phyloP scores from a whole-genome alignment of 2,797 vertebrate genomes.

The Acanthopagrus latus region DNA sequence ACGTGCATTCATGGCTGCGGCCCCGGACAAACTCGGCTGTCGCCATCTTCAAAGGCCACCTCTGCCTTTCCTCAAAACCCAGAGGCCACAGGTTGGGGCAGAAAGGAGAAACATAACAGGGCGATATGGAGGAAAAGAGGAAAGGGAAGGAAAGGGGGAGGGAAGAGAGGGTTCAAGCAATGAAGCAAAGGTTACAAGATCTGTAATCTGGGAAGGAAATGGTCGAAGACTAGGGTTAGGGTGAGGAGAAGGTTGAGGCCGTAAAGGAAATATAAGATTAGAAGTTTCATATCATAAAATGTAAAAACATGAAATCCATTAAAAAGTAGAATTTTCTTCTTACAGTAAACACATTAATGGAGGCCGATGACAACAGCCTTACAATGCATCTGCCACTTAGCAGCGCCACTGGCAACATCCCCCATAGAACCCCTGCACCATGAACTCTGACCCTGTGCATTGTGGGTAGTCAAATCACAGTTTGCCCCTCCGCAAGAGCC shows the following conservation, averaged over 20 bases:
- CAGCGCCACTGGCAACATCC: slow-evolving; percentile 33
- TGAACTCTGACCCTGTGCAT: slow-evolving; percentile 73
- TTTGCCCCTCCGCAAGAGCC: slow-evolving; percentile 59
- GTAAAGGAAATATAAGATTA: slow-evolving; percentile 1
- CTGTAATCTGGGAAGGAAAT: slow-evolving; percentile 72
- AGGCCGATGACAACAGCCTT: slow-evolving; percentile 40
- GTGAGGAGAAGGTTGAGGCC: slow-evolving; percentile 22
- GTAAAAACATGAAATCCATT: background rate
- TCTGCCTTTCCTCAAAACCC: slow-evolving; percentile 85
- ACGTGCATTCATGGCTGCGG: slow-evolving; percentile 78
- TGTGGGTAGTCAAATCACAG: slow-evolving; percentile 71
- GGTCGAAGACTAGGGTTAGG: slow-evolving; percentile 42
- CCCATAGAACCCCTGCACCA: slow-evolving; percentile 58
- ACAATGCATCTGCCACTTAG: slow-evolving; percentile 40
- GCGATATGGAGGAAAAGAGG: slow-evolving; percentile 50
- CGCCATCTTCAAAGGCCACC: slow-evolving; percentile 82
- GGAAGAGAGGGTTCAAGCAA: slow-evolving; percentile 54
- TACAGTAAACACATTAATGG: slow-evolving; percentile 31
- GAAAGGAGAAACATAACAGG: slow-evolving; percentile 75
- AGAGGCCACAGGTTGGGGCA: slow-evolving; percentile 79
- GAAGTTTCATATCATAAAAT: background rate
- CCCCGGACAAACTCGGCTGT: slow-evolving; percentile 79
- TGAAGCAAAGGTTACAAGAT: slow-evolving; percentile 73
- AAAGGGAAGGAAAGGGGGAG: slow-evolving; percentile 43
- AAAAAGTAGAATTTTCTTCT: slow-evolving; percentile 21